phyloP scores from a whole-genome alignment of 2,888 invertebrate species.

The Falcaria lacertinaria region DNA sequence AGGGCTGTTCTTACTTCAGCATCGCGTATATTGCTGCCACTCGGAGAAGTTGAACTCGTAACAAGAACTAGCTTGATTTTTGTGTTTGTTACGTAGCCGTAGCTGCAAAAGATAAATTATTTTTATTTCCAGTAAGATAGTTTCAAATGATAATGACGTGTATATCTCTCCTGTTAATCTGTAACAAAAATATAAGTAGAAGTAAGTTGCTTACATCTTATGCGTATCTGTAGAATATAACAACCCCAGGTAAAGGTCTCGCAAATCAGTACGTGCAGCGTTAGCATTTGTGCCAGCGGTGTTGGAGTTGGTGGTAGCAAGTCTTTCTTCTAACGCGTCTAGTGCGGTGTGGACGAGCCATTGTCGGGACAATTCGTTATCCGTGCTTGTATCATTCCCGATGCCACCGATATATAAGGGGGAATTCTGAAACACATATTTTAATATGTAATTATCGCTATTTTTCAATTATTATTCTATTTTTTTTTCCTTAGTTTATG shows the following conservation, averaged over 20 bases:
- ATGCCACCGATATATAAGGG: conserved; percentile 89
- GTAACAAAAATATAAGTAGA: too few species aligned
- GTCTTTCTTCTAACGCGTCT: conserved; percentile 94
- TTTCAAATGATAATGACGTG: too few species aligned
- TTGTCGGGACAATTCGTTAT: conserved; percentile 92
- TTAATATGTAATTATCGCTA: too few species aligned
- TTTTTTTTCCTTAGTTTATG: too few species aligned
- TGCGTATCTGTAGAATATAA: conserved; percentile 97
- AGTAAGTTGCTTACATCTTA: conserved; percentile 87
- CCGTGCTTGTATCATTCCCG: conserved; percentile 81
- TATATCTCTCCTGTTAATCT: too few species aligned
- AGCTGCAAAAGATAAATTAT: conserved; percentile 74
- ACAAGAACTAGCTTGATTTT: conserved; percentile 96
- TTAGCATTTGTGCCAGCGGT: conserved; percentile 79
- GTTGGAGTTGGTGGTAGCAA: conserved; percentile 63
- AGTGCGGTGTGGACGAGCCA: conserved; percentile 95
- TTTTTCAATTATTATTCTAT: too few species aligned
- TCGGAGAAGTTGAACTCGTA: conserved; percentile 94
- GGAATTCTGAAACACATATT: conserved; percentile 85
- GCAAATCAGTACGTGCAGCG: conserved; percentile 83
- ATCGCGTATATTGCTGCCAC: conserved; percentile 92
- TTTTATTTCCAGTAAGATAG: too few species aligned
- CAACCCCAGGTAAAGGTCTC: conserved; percentile 94
- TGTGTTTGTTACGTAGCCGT: conserved; percentile 98
- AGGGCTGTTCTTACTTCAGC: conserved; percentile 95